These are phyloP conservation scores for Anthophora plumipes DNA, from an alignment of 2,888 invertebrate species.

Conservation along the genomic window DNA sequence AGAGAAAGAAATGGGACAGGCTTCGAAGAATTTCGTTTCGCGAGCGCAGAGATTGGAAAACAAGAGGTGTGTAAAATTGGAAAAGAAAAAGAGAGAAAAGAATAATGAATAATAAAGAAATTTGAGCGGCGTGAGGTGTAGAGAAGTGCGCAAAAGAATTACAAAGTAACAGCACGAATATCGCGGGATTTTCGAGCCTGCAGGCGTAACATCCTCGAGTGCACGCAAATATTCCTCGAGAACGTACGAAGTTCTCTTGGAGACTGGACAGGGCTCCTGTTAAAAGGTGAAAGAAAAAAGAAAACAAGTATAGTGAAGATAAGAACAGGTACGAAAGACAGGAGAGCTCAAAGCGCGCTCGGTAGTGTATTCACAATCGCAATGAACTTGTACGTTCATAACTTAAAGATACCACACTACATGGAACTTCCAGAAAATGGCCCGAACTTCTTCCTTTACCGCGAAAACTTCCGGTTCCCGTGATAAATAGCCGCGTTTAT, in stretches of 20 bases:
- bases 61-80: background rate
- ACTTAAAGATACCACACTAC: constrained; percentile 77
- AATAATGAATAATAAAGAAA: background rate
- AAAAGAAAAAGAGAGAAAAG: background rate
- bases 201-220: constrained; percentile 7
- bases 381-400: constrained; percentile 77
- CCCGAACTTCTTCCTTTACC: constrained; percentile 47
- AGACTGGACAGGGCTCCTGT: constrained; percentile 54
- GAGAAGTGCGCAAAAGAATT: constrained; percentile 8
- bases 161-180: background rate
- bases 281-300: constrained; percentile 55
- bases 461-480: background rate
- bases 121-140: background rate
- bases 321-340: constrained; percentile 53
- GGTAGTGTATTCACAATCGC: constrained; percentile 84
- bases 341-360: constrained; percentile 83
- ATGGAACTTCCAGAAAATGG: constrained; percentile 69
- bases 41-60: background rate
- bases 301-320: background rate
- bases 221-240: constrained; percentile 16
- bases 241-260: constrained; percentile 4
- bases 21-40: constrained; percentile 16
- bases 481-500: background rate
- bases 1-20: background rate
- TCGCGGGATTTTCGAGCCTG: constrained; percentile 1